Base-by-base conservation (phyloP, 2,888 invertebrate genomes). In the Asteroscopus sphinx region DNA sequence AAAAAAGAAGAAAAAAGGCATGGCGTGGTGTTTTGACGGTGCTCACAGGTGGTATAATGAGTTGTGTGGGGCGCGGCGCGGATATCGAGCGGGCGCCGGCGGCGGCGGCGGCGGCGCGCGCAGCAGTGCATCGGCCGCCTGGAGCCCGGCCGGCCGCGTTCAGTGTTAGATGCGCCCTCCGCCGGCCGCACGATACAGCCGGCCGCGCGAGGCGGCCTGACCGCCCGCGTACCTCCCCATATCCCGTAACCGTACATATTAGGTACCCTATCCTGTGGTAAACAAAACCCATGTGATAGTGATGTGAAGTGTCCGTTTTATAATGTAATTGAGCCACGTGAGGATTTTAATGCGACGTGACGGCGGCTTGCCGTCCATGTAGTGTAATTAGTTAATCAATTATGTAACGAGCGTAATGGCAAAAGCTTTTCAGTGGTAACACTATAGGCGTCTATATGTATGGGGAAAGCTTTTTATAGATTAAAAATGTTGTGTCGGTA, bases 21-120 rank as follows among this genome's bases (percentile, higher is more conserved):
- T n/a, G 84, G 81, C 82, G 86, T 83, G 86, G 86, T 92, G 92
- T 93, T 91, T 86, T 91, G 93, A 89, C 90, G 84, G 88, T 87
- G 89, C 90, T 87, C 87, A 93, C 93, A 93, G 93, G 93, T 93
- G 93, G 91, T 87, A 88, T 88, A 87, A 79, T 81, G 82, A 86
- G 82, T 75, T 75, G 75, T 81, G 83, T 85, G 88, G 91, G 92
- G 92, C 90, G 93, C 90, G 92, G 82, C 82, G 84, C 78, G 76
- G 80, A 68, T 85, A 87, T 84, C 81, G 87, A 88, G 86, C 88
- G 87, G 80, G 83, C 71, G 76, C 59, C 66, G 81, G 76, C 73
- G 80, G 77, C 79, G 81, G 83, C 80, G 79, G 85, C 84, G 85
- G 81, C 84, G 86, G 88, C 88, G 89, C 87, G 85, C 87, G 86